Conservation (phyloP, 2,888 invertebrate species). For the Orgyia antiqua region DNA sequence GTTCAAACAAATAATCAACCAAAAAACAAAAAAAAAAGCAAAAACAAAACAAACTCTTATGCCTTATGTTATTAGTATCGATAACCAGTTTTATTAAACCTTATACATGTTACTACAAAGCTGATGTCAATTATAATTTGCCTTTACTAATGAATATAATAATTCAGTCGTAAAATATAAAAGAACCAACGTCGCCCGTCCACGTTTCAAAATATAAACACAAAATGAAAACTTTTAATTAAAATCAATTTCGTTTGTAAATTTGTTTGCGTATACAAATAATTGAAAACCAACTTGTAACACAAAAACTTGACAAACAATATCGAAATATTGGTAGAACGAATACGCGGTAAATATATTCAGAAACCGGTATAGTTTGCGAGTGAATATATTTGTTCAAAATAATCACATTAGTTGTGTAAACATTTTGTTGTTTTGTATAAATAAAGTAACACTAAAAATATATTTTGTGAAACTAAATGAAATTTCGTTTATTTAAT, state of each 20-base stretch:
- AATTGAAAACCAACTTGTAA: slow-evolving; percentile 14
- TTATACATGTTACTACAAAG: too few species aligned
- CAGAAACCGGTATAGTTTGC: slow-evolving; percentile 6
- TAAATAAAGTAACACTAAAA: slow-evolving; percentile 25
- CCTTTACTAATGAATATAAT: too few species aligned
- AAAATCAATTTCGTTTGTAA: slow-evolving; percentile 5
- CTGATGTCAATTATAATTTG: too few species aligned
- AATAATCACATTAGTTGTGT: slow-evolving; percentile 38
- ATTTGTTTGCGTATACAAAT: slow-evolving; percentile 8
- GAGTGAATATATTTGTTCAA: slow-evolving; percentile 28
- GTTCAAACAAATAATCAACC: too few species aligned
- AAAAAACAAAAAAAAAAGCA: too few species aligned
- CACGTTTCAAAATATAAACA: too few species aligned
- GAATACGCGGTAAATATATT: slow-evolving; percentile 16
- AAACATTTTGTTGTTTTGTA: slow-evolving; percentile 28
- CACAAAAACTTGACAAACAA: slow-evolving; percentile 18
- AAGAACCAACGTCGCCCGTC: too few species aligned
- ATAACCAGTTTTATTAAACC: too few species aligned
- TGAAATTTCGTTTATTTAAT: too few species aligned
- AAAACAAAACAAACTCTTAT: too few species aligned
- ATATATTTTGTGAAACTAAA: slow-evolving; percentile 3
- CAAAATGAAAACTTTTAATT: slow-evolving; percentile 12
- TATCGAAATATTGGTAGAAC: slow-evolving; percentile 15
- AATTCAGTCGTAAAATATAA: too few species aligned
- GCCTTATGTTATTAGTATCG: too few species aligned